A percentile compares a stretch with the other conserved stretches of the same genome.
Evolutionary conservation across 2,113 vertebrate genomes (phyloP).

Genomic region (Corythoichthys intestinalis): DNA sequence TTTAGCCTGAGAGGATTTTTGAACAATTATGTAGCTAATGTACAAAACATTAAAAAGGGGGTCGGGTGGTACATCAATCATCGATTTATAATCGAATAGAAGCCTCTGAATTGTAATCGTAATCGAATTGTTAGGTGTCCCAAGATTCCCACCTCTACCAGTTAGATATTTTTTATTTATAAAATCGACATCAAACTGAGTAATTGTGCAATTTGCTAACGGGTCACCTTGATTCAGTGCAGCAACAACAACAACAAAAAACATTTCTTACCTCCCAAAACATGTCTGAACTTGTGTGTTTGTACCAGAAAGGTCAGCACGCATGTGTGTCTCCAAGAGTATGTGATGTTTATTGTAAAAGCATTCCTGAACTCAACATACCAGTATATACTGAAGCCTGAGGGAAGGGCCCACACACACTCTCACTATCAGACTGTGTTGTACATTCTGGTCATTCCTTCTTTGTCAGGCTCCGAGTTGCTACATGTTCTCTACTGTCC

Average conservation of each 20-base stretch:
- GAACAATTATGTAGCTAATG: too few relatives aligned
- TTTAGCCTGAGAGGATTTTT: too few relatives aligned
- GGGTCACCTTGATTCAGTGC: slow-evolving; percentile 13
- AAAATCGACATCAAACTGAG: background rate
- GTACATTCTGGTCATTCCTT: slow-evolving; percentile 56
- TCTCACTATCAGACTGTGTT: slow-evolving; percentile 23
- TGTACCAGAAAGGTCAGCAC: slow-evolving; percentile 33
- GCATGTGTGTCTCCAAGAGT: slow-evolving; percentile 10
- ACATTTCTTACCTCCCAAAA: background rate
- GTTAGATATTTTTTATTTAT: background rate
- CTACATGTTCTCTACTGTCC: slow-evolving; percentile 29
- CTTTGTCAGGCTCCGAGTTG: slow-evolving; percentile 34
- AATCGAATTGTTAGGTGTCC: too few relatives aligned
- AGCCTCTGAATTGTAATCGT: too few relatives aligned
- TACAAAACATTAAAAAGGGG: too few relatives aligned
- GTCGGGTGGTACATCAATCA: too few relatives aligned
- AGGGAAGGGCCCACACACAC: slow-evolving; percentile 41
- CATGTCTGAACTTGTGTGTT: slow-evolving; percentile 33
- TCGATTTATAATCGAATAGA: too few relatives aligned
- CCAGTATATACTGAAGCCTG: slow-evolving; percentile 31
- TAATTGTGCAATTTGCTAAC: background rate
- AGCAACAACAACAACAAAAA: background rate
- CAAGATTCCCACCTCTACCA: background rate
- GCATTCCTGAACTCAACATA: slow-evolving; percentile 52
- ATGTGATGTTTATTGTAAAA: slow-evolving; percentile 36